Evolutionary conservation across 2,888 invertebrate species (phyloP).

Genomic region (Drosophila barbarae): DNA sequence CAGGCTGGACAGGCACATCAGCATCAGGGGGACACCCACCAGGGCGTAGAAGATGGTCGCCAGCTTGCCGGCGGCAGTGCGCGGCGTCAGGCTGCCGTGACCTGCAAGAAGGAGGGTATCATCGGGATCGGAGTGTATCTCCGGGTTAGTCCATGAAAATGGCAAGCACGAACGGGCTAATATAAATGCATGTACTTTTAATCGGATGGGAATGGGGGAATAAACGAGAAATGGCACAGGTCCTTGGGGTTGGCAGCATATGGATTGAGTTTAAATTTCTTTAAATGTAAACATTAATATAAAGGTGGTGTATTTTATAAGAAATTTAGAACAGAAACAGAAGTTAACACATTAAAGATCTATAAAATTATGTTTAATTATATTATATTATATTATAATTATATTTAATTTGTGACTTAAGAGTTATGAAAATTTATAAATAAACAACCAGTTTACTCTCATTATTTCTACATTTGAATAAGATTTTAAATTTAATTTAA

Average conservation of each 20-base stretch:
- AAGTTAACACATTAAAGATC: no score
- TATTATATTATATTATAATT: no score
- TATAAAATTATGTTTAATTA: no score
- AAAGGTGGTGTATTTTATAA: neutral
- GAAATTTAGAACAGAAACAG: neutral
- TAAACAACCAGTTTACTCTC: no score
- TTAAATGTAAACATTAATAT: neutral
- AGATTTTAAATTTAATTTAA: neutral
- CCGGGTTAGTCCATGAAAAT: conserved; percentile 9
- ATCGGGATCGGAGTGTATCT: conserved; percentile 20
- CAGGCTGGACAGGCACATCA: conserved; percentile 91
- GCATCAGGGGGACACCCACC: conserved; percentile 91
- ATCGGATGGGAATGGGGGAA: conserved; percentile 6
- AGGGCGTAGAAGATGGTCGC: conserved; percentile 93
- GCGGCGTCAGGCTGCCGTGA: conserved; percentile 91
- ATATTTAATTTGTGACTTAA: no score
- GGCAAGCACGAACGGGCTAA: conserved; percentile 23
- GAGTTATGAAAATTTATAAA: no score
- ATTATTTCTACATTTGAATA: neutral
- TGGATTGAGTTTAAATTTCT: neutral
- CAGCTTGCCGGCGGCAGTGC: conserved; percentile 89
- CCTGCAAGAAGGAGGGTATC: conserved; percentile 81
- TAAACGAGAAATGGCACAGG: neutral
- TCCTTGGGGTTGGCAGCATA: neutral
- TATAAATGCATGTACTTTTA: conserved; percentile 29